phyloP scores from a whole-genome alignment of 2,888 invertebrate genomes.

The Rambutsinella grinnellia region DNA sequence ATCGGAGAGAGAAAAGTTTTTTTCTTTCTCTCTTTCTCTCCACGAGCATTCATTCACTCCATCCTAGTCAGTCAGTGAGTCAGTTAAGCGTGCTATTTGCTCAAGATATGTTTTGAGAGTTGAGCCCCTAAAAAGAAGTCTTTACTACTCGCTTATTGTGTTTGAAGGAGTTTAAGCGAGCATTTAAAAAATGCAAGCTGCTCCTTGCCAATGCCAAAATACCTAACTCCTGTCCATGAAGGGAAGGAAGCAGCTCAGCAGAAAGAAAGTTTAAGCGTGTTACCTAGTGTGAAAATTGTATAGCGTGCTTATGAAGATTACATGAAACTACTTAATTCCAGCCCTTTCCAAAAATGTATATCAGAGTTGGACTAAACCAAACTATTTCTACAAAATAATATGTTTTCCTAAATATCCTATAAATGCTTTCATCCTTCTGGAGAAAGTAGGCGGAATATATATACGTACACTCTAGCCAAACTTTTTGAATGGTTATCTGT shows the following conservation, averaged over 20 bases:
- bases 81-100: conserved; percentile 26
- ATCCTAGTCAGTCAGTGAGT: conserved; percentile 51
- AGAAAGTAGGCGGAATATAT: too few species aligned
- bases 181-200: conserved; percentile 49
- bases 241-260: conserved; percentile 2
- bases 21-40: too few species aligned
- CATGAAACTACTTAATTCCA: conserved; percentile 51
- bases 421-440: too few species aligned
- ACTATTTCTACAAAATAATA: too few species aligned
- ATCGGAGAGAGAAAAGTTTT: conserved; percentile 50
- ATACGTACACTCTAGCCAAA: too few species aligned
- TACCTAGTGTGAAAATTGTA: conserved; percentile 58
- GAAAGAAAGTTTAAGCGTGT: conserved; percentile 31
- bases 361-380: conserved; percentile 29
- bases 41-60: conserved; percentile 50
- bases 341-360: conserved; percentile 19
- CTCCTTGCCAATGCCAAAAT: conserved; percentile 52
- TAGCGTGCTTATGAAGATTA: conserved; percentile 57
- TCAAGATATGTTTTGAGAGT: too few species aligned
- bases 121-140: too few species aligned
- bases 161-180: too few species aligned
- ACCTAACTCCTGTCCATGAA: background rate
- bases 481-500: too few species aligned
- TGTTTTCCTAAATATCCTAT: too few species aligned
- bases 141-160: too few species aligned